Conservation (phyloP, 2,113 vertebrate species). For the Spilogale gracilis region DNA sequence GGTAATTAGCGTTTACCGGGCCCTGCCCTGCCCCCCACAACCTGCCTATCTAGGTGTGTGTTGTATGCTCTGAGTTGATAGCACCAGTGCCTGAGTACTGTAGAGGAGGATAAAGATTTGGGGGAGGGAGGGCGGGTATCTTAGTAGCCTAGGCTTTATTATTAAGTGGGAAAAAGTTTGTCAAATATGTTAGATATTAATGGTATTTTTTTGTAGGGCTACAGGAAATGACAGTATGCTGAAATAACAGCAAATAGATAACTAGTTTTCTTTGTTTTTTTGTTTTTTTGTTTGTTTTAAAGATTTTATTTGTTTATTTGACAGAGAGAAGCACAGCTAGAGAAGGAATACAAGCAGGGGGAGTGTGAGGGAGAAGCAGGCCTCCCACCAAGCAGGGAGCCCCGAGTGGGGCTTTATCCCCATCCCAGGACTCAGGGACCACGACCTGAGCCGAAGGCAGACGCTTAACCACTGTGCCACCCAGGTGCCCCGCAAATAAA, state of each 20-base stretch:
- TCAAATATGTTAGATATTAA: conserved; percentile 24
- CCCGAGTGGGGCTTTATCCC: too few relatives aligned
- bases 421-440: too few relatives aligned
- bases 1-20: conserved; percentile 41
- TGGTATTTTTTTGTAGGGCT: conserved; percentile 42
- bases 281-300: too few relatives aligned
- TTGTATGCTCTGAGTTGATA: conserved; percentile 47
- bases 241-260: not conserved
- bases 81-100: not conserved
- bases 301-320: too few relatives aligned
- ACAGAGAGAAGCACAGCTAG: too few relatives aligned
- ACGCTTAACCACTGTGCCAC: too few relatives aligned
- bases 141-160: conserved; percentile 20
- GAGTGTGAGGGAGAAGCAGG: too few relatives aligned
- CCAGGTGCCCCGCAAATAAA: not conserved
- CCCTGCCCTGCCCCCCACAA: not conserved
- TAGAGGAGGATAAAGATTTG: not conserved
- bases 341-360: too few relatives aligned
- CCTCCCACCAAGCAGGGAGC: too few relatives aligned
- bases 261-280: too few relatives aligned
- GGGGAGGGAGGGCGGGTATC: not conserved
- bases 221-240: conserved; percentile 29
- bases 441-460: too few relatives aligned
- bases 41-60: conserved; percentile 15
- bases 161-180: conserved; percentile 2